Base-by-base conservation (phyloP, 2,113 vertebrate species). In the Dinomys branickii region DNA sequence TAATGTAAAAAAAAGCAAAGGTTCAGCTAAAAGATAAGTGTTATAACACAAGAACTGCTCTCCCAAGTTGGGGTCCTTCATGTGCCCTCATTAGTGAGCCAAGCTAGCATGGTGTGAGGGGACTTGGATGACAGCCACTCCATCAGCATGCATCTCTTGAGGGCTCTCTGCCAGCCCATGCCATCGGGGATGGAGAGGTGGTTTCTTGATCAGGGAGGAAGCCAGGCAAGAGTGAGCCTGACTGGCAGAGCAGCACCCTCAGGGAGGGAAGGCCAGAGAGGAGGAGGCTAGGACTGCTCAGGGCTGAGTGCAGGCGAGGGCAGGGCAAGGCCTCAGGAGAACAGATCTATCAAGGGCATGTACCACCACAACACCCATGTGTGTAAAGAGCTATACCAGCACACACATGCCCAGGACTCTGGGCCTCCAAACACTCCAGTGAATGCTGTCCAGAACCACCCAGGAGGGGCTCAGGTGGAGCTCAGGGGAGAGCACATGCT, bases 321-420 rank as follows among this genome's bases (percentile, higher is more conserved):
- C 71, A 44, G 24, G 24, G 24, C 11, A 28, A 10, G 38, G 59
- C 13, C 54, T 88, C 69, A 3, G 28, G 80, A 13, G 35, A 35
- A 44, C 41, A 88, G 61, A 14, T 4, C 26, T 13, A 12, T 59
- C 35, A 11, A 26, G 13, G 50, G 13, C 50, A 5, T 20, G 3
- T 0, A 1, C 12, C 35, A 50, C n/a, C n/a, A n/a, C n/a, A n/a
- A n/a, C n/a, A n/a, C 33, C 28, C 30, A 6, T 0, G 7, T 0
- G 1, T 63, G 47, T 6, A 47, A 6, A 4, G 13, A 38, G n/a
- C 35, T 1, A 2, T 85, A 58, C 61, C 33, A 16, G 41, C 73
- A 9, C 41, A 47, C 6, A 0, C 1, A 14, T 0, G 4, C 59
- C 83, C 78, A 58, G 59, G 3, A 12, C 44, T 56, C 52, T 77